Evolutionary conservation across 2,797 vertebrate species (phyloP), one percentile per base, ranked within the genome.

Genomic region (Paratrypauchen microcephalus): DNA sequence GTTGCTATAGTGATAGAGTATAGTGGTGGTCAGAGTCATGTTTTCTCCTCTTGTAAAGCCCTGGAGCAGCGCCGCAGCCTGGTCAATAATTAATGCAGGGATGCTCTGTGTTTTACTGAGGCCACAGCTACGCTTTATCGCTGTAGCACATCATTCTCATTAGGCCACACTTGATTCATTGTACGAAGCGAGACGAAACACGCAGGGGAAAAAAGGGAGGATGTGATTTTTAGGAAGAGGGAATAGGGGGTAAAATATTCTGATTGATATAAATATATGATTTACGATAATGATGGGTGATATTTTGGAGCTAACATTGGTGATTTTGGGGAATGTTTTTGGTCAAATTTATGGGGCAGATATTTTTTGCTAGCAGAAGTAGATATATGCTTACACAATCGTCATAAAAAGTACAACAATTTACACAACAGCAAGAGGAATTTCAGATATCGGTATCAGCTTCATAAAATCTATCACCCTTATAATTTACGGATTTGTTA

Each of bases 41-140:
- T 81, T 87, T 85, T 81, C 82, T 79, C 61, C 45, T 74, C 77
- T 78, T 87, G 88, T 86, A 89, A 91, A 86, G 76, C 81, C 81
- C 79, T 80, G 72, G 70, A 80, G 83, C 64, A 16, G 74, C 58
- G 30, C 74, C 84, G 36, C 60, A 12, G 69, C 66, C 66, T 60
- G 12, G 74, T 90, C 84, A 89, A 91, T 91, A 90, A 92, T 91
- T 91, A 87, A 89, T 88, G 87, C 73, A 71, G 58, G 61, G 84
- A 88, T 82, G 80, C 72, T 70, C 26, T 2, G 80, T 86, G 86
- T 89, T 92, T 92, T 89, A 90, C 80, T 83, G 77, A 87, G 83
- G 82, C 87, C 80, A 70, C 76, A 66, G 83, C 78, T 75, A 57
- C 64, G 81, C 83, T 89, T 87, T 85, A 89, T 89, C 84, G 73